Conservation (phyloP, 2,113 vertebrate genomes). For the Alaudala cheleensis region DNA sequence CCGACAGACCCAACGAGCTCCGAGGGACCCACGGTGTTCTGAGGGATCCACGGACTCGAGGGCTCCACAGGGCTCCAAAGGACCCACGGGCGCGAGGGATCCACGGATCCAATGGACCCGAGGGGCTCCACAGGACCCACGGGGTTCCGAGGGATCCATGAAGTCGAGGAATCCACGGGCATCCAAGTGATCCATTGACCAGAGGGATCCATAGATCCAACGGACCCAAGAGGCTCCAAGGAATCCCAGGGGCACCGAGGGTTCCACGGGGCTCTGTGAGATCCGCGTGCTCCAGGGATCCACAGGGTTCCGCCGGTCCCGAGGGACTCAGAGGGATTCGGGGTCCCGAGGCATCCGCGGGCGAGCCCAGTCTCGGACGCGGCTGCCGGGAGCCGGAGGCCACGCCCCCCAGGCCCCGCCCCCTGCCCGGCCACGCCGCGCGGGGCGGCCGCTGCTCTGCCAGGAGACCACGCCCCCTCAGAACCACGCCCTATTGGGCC, state of each 20-base stretch:
- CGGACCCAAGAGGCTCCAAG: neutral
- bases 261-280: neutral
- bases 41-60: neutral
- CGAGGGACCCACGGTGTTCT: neutral
- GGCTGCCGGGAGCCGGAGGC: neutral
- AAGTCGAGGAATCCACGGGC: neutral
- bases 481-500: accelerated
- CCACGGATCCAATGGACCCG: neutral
- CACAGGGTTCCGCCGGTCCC: neutral
- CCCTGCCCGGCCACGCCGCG: accelerated
- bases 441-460: accelerated
- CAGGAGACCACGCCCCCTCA: neutral
- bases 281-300: neutral
- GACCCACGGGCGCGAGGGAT: neutral
- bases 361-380: accelerated
- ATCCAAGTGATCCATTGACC: neutral
- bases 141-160: neutral
- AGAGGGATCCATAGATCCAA: neutral
- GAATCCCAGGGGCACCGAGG: neutral
- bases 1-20: neutral
- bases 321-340: neutral
- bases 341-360: neutral
- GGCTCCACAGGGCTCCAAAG: neutral
- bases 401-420: accelerated
- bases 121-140: neutral